Conservation (phyloP, 1,140 invertebrate species). For the Meloidogyne exigua region DNA sequence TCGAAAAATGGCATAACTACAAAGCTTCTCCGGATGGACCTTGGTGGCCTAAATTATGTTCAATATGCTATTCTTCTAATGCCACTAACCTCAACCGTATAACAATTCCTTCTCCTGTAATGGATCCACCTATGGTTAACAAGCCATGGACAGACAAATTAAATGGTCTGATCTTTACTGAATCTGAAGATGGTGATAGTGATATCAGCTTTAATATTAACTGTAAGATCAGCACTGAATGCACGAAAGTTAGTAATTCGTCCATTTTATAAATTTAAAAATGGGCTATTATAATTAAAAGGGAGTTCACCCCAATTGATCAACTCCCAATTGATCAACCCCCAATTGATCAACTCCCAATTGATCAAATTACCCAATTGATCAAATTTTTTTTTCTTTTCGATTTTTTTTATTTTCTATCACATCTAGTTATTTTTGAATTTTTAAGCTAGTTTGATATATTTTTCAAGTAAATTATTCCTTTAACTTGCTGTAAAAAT, state of each 20-base stretch:
- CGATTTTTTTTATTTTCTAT: too few relatives aligned
- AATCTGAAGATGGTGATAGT: background rate
- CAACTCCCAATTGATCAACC: too few relatives aligned
- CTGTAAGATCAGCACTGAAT: background rate
- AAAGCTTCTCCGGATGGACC: background rate
- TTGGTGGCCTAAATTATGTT: conserved; percentile 1
- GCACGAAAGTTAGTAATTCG: background rate
- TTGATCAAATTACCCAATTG: too few relatives aligned
- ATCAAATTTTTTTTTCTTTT: too few relatives aligned
- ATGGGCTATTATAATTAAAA: background rate
- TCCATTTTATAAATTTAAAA: background rate
- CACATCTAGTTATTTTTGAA: too few relatives aligned
- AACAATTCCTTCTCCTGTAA: background rate
- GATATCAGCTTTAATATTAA: background rate
- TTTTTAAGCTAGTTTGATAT: too few relatives aligned
- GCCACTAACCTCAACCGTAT: background rate
- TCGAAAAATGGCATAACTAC: background rate
- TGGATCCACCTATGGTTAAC: background rate
- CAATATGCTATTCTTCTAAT: background rate
- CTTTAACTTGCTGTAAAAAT: too few relatives aligned
- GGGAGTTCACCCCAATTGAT: too few relatives aligned
- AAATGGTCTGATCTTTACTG: background rate
- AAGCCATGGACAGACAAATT: background rate
- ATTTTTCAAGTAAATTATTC: too few relatives aligned
- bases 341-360: too few relatives aligned